Percentiles rank a stretch among this genome's conserved stretches.
These are phyloP conservation scores for Pollimyrus isidori DNA, from an alignment of 2,113 vertebrate genomes.

Conservation along the genomic window DNA sequence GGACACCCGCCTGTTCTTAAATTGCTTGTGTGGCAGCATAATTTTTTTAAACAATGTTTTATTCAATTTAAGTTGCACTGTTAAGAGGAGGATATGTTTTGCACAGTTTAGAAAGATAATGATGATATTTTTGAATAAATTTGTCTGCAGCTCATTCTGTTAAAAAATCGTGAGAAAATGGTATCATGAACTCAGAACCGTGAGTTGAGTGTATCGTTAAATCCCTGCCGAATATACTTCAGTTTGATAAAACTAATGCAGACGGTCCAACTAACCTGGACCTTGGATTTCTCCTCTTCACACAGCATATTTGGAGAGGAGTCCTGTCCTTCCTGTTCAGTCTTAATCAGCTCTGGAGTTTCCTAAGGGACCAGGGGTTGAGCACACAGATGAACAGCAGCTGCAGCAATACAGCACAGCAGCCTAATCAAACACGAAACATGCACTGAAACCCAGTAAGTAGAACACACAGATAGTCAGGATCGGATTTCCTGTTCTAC, in stretches of 20 bases:
- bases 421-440: background rate
- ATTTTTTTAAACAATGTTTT: no score
- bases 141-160: no score
- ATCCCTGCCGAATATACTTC: background rate
- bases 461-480: background rate
- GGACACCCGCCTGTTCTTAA: no score
- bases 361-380: conserved; percentile 36
- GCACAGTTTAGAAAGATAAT: no score
- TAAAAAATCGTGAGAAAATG: no score
- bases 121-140: no score
- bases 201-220: no score
- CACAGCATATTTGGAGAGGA: conserved; percentile 34
- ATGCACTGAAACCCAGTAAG: background rate
- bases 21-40: no score
- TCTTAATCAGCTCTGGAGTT: conserved; percentile 51
- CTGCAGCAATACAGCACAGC: background rate
- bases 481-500: background rate
- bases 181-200: no score
- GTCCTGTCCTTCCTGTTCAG: conserved; percentile 51
- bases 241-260: background rate
- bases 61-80: no score
- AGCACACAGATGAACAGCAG: background rate
- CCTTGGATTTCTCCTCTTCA: conserved; percentile 70
- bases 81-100: no score
- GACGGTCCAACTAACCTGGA: conserved; percentile 66